Evolutionary conservation across 2,888 invertebrate species (phyloP), one percentile per base, ranked within the genome.

Genomic region (Tinea trinotella): DNA sequence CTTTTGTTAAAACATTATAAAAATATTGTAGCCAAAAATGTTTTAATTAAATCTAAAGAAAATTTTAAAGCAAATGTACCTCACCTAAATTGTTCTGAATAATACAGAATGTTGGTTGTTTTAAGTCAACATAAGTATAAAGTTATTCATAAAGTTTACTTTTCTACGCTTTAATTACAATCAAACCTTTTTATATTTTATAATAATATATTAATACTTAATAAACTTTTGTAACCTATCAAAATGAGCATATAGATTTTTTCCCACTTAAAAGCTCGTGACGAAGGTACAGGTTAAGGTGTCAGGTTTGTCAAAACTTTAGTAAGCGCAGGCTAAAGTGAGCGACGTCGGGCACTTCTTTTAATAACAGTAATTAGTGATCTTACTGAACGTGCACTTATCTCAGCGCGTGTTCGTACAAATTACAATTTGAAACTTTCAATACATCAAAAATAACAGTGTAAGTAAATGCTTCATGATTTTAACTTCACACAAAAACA

Each of bases 291-390:
- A 46, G 46, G 46, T 50, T 15, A 24, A 50, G 50, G 50, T 50
- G 50, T 50, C 50, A 24, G 22, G 20, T 24, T 50, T 50, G 50
- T 50, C 50, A 50, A 24, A 50, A 50, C 24, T 18, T 13, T 15
- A 19, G 19, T 19, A 46, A 46, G 46, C 10, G 19, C 19, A 18
- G 19, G 19, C 46, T 46, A 24, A 50, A 24, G 22, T 50, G 50
- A 50, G 50, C 13, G 81, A 79, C 78, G 64, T 58, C 64, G 64
- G 66, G 66, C 68, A 68, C 67, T 74, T 72, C 24, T 22, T 71
- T 75, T 76, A 76, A 74, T 76, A 78, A 74, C 76, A 71, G 76
- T 77, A 75, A 80, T 81, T 80, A 81, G 50, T 24, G 18, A 50
- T 50, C 50, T 50, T 13, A 50, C 50, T 24, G 50, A n/a, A 18